Base-by-base conservation (phyloP, 2,888 invertebrate species). In the Perizoma affinitatum region DNA sequence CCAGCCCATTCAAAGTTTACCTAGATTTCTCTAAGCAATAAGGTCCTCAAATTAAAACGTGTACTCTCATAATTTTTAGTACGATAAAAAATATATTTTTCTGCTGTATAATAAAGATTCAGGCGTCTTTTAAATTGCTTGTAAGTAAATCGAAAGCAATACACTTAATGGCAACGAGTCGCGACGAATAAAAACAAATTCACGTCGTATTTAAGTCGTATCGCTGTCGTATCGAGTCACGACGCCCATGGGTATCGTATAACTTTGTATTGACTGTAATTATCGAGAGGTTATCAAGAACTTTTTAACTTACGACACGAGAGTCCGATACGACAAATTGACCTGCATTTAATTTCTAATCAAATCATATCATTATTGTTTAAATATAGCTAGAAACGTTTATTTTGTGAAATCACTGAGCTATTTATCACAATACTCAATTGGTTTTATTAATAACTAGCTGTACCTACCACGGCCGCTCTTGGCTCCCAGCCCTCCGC, bases 131-230 rank as follows among this genome's bases (percentile, higher is more conserved):
- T 50, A 45, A 58, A 54, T 48, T 56, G 33, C 34, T 48, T n/a
- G 35, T 57, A 64, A 62, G 62, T 64, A 79, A 82, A 82, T 80
- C 79, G 79, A 80, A 78, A 81, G 82, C 83, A 84, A 83, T 86
- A 80, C 82, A 67, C 70, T 70, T 85, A 84, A 87, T 81, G 80
- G 81, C 67, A 55, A 61, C 69, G 62, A 61, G 72, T 68, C 71
- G 75, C 76, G 70, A 74, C 76, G 78, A 78, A 85, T 87, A 87
- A 87, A 85, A 65, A 71, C 79, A 80, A 84, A 86, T 87, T 85
- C 83, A 86, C 79, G 78, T 79, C 71, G 71, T 62, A 79, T 75
- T 73, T 46, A 72, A 72, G 66, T 67, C 64, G 71, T 54, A 52
- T 67, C 45, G 40, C 38, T 49, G 47, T 48, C 43, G 35, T 44